A percentile compares a stretch with the other conserved stretches of the same genome.
Conservation (phyloP, 2,113 vertebrate species). For the Clarias magur region DNA sequence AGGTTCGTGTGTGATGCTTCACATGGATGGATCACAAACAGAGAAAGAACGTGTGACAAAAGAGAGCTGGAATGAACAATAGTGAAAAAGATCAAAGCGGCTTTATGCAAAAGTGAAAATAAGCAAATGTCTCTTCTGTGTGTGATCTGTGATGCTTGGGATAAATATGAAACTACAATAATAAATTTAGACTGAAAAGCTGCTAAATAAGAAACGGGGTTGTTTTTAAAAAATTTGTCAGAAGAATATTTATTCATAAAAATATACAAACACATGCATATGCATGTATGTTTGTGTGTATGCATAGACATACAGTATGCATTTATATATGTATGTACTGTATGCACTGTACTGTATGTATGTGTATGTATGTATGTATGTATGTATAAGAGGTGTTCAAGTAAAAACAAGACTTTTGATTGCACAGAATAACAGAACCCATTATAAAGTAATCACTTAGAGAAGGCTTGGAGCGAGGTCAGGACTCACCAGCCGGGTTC, state of each 20-base stretch:
- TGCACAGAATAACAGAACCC: too few relatives aligned
- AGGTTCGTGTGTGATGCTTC: constrained; percentile 31
- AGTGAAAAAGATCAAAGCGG: constrained; percentile 48
- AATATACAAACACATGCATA: background rate
- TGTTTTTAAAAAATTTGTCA: constrained; percentile 41
- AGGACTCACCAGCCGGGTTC: too few relatives aligned
- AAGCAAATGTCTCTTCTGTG: constrained; percentile 5
- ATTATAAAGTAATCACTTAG: too few relatives aligned
- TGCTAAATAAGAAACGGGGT: background rate
- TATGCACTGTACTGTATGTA: too few relatives aligned
- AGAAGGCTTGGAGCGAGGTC: too few relatives aligned
- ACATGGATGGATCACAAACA: constrained; percentile 41
- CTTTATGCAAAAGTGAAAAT: constrained; percentile 16
- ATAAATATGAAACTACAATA: constrained; percentile 42
- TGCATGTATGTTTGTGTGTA: background rate
- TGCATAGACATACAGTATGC: background rate
- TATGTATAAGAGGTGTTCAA: too few relatives aligned
- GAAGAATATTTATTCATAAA: constrained; percentile 20
- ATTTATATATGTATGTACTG: too few relatives aligned
- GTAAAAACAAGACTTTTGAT: too few relatives aligned
- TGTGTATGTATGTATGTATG: too few relatives aligned
- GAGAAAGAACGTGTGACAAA: constrained; percentile 6
- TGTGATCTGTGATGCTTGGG: constrained; percentile 27
- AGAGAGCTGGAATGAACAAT: constrained; percentile 42
- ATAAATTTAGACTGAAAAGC: constrained; percentile 17